These are phyloP conservation scores for Melolontha melolontha DNA, from an alignment of 2,888 invertebrate genomes.

Conservation along the genomic window DNA sequence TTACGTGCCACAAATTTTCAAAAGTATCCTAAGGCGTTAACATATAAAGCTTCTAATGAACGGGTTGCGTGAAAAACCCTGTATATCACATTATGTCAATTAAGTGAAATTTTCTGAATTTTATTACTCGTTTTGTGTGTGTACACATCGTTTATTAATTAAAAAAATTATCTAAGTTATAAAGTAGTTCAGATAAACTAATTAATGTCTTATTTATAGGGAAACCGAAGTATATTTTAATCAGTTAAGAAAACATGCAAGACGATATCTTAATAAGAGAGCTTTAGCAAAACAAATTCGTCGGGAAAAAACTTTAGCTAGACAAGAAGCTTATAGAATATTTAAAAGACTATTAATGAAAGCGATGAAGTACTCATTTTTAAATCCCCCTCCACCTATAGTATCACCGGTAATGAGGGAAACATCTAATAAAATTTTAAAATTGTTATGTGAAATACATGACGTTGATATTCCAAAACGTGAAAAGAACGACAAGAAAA, in stretches of 20 bases:
- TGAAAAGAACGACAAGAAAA: conserved; percentile 58
- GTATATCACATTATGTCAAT: no score
- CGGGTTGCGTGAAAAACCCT: no score
- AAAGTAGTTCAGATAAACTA: neutral
- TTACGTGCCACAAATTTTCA: no score
- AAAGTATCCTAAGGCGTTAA: no score
- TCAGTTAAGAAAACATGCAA: conserved; percentile 59
- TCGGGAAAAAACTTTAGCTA: conserved; percentile 47
- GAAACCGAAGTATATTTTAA: conserved; percentile 73
- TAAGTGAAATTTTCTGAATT: no score
- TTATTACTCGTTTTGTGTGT: no score
- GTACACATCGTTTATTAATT: no score
- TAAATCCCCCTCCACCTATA: conserved; percentile 66
- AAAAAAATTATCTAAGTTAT: no score
- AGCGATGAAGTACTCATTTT: conserved; percentile 57
- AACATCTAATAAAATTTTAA: conserved; percentile 71
- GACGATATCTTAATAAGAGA: conserved; percentile 51
- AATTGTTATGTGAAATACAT: conserved; percentile 73
- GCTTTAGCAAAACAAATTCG: conserved; percentile 49
- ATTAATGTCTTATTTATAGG: conserved; percentile 35
- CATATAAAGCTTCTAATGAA: no score
- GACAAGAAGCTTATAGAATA: conserved; percentile 49
- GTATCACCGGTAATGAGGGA: conserved; percentile 70
- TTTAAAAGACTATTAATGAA: conserved; percentile 51
- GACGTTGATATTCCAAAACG: conserved; percentile 95